Evolutionary conservation across 2,113 vertebrate species (phyloP).

Genomic region (Xenopus tropicalis): UCB_Xtro_10.0 CM004446.2:63859501-63860000

Average conservation of each 20-base stretch:
- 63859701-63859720: conserved; percentile 6
- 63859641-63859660: neutral
- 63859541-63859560: neutral
- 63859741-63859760: neutral
- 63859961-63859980: conserved; percentile 43
- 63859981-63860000: conserved; percentile 33
- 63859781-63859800: conserved; percentile 19
- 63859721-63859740: conserved; percentile 10
- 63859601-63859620: conserved; percentile 11
- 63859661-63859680: conserved; percentile 4
- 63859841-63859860: conserved; percentile 33
- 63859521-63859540: conserved; percentile 10
- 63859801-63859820: conserved; percentile 37
- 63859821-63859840: conserved; percentile 22
- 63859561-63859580: conserved; percentile 13
- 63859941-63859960: conserved; percentile 32
- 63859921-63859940: conserved; percentile 41
- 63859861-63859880: conserved; percentile 36
- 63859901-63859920: conserved; percentile 42
- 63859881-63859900: conserved; percentile 38
- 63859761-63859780: neutral
- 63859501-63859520: neutral
- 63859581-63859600: neutral
- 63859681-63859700: conserved; percentile 26
- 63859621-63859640: conserved; percentile 28